Percentiles rank a stretch among this genome's conserved stretches.
Evolutionary conservation across 2,888 invertebrate genomes (phyloP).

Genomic region (Xanthia icteritia): DNA sequence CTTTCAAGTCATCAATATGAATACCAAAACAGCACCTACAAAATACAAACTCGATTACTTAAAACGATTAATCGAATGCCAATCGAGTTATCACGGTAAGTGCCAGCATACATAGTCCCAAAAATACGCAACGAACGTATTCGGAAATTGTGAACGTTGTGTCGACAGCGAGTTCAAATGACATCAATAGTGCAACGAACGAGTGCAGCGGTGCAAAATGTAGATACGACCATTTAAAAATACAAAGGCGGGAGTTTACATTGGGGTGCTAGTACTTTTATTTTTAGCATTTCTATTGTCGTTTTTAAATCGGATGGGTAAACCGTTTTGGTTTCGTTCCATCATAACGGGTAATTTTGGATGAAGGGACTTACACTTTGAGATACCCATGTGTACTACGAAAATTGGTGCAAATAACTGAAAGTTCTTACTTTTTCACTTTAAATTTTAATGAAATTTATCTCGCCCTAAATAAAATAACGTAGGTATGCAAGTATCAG

Average conservation of each 20-base stretch:
- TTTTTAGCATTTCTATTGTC: conserved; percentile 21
- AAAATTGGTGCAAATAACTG: neutral
- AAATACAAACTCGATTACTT: conserved; percentile 35
- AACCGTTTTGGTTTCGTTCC: neutral
- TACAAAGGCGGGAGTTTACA: conserved; percentile 41
- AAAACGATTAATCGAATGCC: conserved; percentile 46
- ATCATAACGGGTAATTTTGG: conserved; percentile 18
- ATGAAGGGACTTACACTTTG: neutral
- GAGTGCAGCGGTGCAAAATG: conserved; percentile 60
- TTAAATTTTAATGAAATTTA: neutral
- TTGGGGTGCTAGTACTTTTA: conserved; percentile 20
- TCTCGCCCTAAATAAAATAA: neutral
- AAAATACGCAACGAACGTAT: conserved; percentile 66
- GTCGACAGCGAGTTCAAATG: conserved; percentile 62
- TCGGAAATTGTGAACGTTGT: conserved; percentile 67
- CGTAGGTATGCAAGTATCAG: neutral
- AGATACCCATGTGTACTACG: neutral
- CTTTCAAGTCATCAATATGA: conserved; percentile 3
- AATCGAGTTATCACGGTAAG: conserved; percentile 66
- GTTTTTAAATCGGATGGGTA: conserved; percentile 12
- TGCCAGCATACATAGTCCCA: conserved; percentile 40
- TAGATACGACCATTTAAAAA: conserved; percentile 47
- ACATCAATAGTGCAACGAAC: conserved; percentile 65
- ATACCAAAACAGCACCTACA: conserved; percentile 23
- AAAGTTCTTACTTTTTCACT: neutral